Percentiles rank a stretch among this genome's conserved stretches.
These are phyloP conservation scores for Himalopsyche tibetana DNA, from an alignment of 2,888 invertebrate species.

Conservation along the genomic window DNA sequence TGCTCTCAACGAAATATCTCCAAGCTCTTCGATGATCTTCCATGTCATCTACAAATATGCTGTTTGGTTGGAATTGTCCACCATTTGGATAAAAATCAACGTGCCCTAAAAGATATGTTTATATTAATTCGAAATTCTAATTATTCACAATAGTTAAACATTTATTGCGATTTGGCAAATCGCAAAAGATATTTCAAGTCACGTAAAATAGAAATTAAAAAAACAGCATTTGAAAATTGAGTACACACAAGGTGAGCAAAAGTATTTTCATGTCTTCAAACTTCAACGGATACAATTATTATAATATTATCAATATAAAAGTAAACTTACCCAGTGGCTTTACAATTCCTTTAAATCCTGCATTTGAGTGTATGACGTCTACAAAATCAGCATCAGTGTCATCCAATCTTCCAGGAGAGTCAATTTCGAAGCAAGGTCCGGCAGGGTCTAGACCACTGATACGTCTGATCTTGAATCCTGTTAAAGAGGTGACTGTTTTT, in stretches of 20 bases:
- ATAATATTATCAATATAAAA: too few relatives aligned
- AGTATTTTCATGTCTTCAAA: too few relatives aligned
- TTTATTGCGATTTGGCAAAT: too few relatives aligned
- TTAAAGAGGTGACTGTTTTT: constrained; percentile 28
- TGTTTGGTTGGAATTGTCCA: constrained; percentile 72
- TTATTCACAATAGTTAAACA: too few relatives aligned
- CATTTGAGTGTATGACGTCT: constrained; percentile 60
- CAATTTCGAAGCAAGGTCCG: constrained; percentile 62
- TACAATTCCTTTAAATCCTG: constrained; percentile 52
- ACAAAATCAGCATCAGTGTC: constrained; percentile 56
- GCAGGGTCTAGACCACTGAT: constrained; percentile 57
- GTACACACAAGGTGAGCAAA: too few relatives aligned
- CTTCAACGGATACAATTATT: too few relatives aligned
- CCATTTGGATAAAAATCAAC: constrained; percentile 73
- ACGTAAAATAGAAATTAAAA: too few relatives aligned
- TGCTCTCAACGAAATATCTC: constrained; percentile 70
- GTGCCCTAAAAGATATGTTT: constrained; percentile 69
- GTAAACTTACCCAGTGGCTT: constrained; percentile 50
- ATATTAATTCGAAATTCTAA: too few relatives aligned
- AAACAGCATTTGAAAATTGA: too few relatives aligned
- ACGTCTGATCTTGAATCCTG: constrained; percentile 56
- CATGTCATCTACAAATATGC: constrained; percentile 66
- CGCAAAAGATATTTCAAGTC: too few relatives aligned
- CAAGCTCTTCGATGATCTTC: constrained; percentile 73
- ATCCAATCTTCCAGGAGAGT: constrained; percentile 33